Conservation (phyloP, 2,888 invertebrate genomes). For the Adineta ricciae region DNA sequence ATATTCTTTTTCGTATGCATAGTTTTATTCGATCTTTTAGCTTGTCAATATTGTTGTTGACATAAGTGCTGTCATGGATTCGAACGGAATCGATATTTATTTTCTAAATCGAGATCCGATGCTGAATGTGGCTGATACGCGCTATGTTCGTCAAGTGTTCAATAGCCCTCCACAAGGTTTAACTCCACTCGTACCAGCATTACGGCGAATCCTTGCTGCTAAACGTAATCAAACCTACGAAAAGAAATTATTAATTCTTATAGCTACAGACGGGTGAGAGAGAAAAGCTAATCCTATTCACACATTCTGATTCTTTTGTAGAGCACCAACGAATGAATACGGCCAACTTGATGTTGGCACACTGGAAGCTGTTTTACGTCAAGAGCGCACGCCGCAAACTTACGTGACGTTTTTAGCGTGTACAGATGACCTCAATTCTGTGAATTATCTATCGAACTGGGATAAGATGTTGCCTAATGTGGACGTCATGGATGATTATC, state of each 20-base stretch:
- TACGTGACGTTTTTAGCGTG: constrained; percentile 29
- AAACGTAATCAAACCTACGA: constrained; percentile 5
- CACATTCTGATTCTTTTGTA: neutral
- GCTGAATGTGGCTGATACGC: neutral
- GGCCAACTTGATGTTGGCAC: constrained; percentile 23
- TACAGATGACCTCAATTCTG: constrained; percentile 28
- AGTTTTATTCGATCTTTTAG: neutral
- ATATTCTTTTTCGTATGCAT: neutral
- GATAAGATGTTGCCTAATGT: constrained; percentile 28
- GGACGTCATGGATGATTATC: constrained; percentile 32
- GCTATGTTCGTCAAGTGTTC: constrained; percentile 13
- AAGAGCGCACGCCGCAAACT: neutral
- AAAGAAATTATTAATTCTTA: constrained; percentile 30
- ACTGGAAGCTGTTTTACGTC: constrained; percentile 23
- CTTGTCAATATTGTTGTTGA: constrained; percentile 29
- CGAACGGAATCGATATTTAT: constrained; percentile 30
- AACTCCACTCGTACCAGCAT: constrained; percentile 25
- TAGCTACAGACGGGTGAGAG: constrained; percentile 27
- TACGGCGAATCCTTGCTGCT: constrained; percentile 1
- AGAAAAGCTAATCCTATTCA: no score
- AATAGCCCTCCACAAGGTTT: constrained; percentile 22
- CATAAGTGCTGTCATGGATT: constrained; percentile 25
- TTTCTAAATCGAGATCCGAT: constrained; percentile 28
- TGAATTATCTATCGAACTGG: constrained; percentile 32
- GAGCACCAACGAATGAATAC: constrained; percentile 31